A percentile compares a stretch with the other conserved stretches of the same genome.
Conservation (phyloP, 2,888 invertebrate genomes). For the Cephus pulcher region DNA sequence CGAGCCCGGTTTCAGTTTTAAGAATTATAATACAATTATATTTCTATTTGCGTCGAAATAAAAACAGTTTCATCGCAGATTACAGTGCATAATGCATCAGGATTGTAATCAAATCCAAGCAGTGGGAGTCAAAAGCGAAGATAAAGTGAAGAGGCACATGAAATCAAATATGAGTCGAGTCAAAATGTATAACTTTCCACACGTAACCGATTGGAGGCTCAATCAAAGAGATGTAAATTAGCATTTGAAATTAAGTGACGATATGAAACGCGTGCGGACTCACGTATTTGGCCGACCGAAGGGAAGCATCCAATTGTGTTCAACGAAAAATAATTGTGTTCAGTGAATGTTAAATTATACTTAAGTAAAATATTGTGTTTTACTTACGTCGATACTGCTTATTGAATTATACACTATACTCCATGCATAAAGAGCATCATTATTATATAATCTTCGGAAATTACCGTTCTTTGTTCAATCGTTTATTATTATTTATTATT, state of each 20-base stretch:
- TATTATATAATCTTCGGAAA: not conserved
- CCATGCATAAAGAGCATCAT: not conserved
- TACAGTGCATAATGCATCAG: not conserved
- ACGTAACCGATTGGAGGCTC: no score
- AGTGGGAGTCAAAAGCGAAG: not conserved
- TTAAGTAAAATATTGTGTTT: not conserved
- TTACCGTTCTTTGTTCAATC: not conserved
- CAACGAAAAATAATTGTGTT: slow-evolving; percentile 12
- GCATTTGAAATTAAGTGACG: no score
- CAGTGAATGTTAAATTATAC: slow-evolving; percentile 3
- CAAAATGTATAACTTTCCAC: not conserved
- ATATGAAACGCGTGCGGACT: not conserved
- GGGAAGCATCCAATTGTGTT: not conserved
- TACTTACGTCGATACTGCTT: not conserved
- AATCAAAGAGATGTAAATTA: no score
- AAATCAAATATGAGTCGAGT: not conserved
- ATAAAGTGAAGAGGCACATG: not conserved
- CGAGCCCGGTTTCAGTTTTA: not conserved
- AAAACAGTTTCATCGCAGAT: not conserved
- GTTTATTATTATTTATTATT: not conserved
- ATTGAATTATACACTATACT: not conserved
- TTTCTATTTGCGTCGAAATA: not conserved
- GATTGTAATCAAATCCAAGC: not conserved
- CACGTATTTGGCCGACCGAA: not conserved
- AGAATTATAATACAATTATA: not conserved